phyloP scores from a whole-genome alignment of 2,113 vertebrate genomes.

The Rallus limicola region DNA sequence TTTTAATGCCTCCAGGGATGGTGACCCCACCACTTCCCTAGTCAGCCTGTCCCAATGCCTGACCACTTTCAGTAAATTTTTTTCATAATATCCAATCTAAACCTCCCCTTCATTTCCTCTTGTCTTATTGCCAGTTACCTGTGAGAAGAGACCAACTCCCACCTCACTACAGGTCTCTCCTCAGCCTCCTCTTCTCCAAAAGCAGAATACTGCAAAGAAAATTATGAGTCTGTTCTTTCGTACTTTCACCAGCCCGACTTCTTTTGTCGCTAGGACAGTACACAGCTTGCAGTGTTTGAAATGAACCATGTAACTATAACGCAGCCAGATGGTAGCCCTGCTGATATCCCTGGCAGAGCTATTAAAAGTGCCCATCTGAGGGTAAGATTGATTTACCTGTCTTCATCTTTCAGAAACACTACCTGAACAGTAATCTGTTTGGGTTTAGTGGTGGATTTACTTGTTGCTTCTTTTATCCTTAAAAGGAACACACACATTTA shows the following conservation, averaged over 20 bases:
- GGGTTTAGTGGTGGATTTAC: neutral
- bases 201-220: neutral
- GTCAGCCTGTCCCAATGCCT: too few relatives aligned
- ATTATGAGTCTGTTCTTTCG: neutral
- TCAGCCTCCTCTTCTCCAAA: too few relatives aligned
- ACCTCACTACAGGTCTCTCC: too few relatives aligned
- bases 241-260: neutral
- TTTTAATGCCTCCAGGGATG: too few relatives aligned
- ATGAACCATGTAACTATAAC: neutral
- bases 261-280: neutral
- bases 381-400: neutral
- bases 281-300: neutral
- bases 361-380: neutral
- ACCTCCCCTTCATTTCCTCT: too few relatives aligned
- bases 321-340: neutral
- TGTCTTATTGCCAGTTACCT: too few relatives aligned
- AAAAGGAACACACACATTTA: neutral
- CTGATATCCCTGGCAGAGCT: neutral
- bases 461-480: constrained; percentile 5
- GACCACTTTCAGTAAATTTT: too few relatives aligned
- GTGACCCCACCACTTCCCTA: too few relatives aligned
- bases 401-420: neutral
- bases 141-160: too few relatives aligned
- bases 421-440: neutral
- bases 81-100: too few relatives aligned